phyloP scores from a whole-genome alignment of 1,140 invertebrate genomes.

The Propsilocerus akamusi region DNA sequence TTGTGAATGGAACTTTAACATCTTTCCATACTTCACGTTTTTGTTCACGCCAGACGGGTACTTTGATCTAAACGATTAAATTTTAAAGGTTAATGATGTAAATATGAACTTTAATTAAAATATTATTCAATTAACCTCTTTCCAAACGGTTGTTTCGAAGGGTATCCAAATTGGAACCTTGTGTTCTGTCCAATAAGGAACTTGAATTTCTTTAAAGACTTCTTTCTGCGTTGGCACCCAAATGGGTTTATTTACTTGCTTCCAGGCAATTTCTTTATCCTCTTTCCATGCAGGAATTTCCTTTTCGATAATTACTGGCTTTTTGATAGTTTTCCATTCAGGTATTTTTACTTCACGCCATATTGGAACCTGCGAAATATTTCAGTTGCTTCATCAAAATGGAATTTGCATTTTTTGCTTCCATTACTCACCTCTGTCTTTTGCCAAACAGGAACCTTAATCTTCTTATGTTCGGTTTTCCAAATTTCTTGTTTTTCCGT shows the following conservation, averaged over 20 bases:
- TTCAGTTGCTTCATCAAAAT: too few relatives aligned
- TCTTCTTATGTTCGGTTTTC: constrained; percentile 39
- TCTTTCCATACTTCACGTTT: constrained; percentile 29
- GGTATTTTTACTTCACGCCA: constrained; percentile 34
- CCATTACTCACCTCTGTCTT: constrained; percentile 26
- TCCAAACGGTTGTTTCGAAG: constrained; percentile 42
- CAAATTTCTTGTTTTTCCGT: constrained; percentile 44
- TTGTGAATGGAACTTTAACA: too few relatives aligned
- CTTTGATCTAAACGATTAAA: background rate
- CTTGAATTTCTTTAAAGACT: constrained; percentile 23
- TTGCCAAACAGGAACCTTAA: constrained; percentile 40
- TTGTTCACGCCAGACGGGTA: constrained; percentile 18
- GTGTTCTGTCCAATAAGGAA: constrained; percentile 41
- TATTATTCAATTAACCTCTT: too few relatives aligned
- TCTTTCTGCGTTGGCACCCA: constrained; percentile 29
- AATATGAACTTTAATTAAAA: too few relatives aligned
- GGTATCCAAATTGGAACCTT: constrained; percentile 43
- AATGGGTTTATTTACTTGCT: too few relatives aligned
- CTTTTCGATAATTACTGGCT: constrained; percentile 23
- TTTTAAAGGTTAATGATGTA: background rate
- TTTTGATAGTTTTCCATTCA: constrained; percentile 40
- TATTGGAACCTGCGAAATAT: constrained; percentile 41
- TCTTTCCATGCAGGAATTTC: constrained; percentile 19
- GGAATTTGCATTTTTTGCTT: constrained; percentile 39
- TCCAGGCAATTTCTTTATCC: background rate